A percentile compares a stretch with the other conserved stretches of the same genome.
phyloP scores from a whole-genome alignment of 2,888 invertebrate species.

The Leucania comma region DNA sequence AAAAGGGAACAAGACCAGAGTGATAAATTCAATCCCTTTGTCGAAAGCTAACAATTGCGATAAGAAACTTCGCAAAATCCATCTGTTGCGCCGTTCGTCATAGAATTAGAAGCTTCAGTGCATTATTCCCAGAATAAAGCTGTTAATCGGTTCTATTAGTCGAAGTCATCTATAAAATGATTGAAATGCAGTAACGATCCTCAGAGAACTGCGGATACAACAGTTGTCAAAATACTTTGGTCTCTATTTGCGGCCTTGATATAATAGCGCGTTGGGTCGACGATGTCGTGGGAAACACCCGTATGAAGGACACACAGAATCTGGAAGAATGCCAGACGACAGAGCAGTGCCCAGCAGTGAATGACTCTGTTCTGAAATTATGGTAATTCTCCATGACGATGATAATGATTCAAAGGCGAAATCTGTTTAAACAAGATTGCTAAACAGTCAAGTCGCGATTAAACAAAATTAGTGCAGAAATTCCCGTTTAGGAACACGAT shows the following conservation, averaged over 20 bases:
- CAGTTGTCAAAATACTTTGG: neutral
- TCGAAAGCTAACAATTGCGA: neutral
- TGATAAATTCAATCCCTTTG: neutral
- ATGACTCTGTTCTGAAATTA: neutral
- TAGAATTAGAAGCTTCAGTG: neutral
- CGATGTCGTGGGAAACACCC: neutral
- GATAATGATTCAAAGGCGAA: too few species aligned
- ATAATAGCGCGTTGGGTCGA: neutral
- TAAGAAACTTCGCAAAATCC: neutral
- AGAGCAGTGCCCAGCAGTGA: neutral
- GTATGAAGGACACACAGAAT: neutral
- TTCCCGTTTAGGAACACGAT: constrained; percentile 6
- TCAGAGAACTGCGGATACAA: neutral
- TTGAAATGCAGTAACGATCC: neutral
- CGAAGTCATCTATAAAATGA: constrained; percentile 1
- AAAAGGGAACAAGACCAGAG: neutral
- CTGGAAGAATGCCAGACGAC: neutral
- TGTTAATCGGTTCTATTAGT: neutral
- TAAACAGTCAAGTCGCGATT: neutral
- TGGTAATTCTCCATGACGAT: too few species aligned
- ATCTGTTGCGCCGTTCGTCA: constrained; percentile 3
- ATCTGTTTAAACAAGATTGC: too few species aligned
- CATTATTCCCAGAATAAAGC: constrained; percentile 16
- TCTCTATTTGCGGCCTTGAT: neutral
- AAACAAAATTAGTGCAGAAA: neutral